Base-by-base conservation (phyloP, 2,113 vertebrate species). In the Eudyptes chrysolophus region DNA sequence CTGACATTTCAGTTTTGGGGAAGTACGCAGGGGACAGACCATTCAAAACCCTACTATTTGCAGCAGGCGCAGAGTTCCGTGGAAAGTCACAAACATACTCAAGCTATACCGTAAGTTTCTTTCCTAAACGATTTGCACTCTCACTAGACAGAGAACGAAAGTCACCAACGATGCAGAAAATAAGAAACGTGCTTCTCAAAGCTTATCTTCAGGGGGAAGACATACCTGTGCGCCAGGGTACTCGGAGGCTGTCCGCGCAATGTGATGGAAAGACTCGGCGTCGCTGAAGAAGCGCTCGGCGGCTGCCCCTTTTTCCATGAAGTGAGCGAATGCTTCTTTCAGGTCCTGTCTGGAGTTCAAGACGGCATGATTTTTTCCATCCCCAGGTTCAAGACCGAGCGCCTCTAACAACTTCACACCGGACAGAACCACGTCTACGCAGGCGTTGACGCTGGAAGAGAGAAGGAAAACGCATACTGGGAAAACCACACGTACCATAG, bases 201-300 rank as follows among this genome's bases (percentile, higher is more conserved):
- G 24, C 38, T 52, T 4, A 2, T 9, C 8, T 5, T 2, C 1
- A 9, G 36, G 14, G 1, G 24, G 34, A 44, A 32, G 71, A 81
- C 94, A 34, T 95, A 99, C 99, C 99, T 99, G 99, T 11, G 99
- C 99, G 2, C 97, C 98, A 0, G 99, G 99, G 95, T 99, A 98
- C 94, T 99, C 98, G 0, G 99, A 98, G 7, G 99, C 99, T 0
- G 98, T 91, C 13, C 36, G 98, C 0, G 99, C 99, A 2, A 99
- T 99, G 96, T 89, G 97, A 46, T 96, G 98, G 95, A 99, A 99
- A 8, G 82, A 74, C 16, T 98, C 98, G 1, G 97, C 89, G 9
- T 99, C 98, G 6, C 98, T 99, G 97, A 99, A 99, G 98, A 99
- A 99, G 42, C 99, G 99, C 97, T 99, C 99, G 0, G 99, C 99